phyloP scores from a whole-genome alignment of 1,140 invertebrate genomes.

The Cepaea nemoralis region DNA sequence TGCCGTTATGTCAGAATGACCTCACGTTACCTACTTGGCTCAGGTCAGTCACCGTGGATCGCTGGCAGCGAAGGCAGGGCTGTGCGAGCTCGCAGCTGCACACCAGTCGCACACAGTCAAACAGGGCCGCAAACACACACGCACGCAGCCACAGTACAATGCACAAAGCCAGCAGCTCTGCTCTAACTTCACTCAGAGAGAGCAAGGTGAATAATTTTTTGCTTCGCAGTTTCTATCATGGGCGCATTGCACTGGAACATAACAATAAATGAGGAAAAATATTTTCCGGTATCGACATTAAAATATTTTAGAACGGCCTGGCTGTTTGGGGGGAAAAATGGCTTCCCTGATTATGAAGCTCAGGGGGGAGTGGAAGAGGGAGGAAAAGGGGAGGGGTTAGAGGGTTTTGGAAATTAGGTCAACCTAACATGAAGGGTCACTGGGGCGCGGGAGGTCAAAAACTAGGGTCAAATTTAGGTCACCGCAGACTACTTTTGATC shows the following conservation, averaged over 20 bases:
- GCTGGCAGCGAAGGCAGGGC: conserved; percentile 35
- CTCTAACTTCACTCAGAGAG: no score
- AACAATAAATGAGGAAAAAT: no score
- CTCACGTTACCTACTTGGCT: conserved; percentile 47
- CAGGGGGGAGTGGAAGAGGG: not conserved
- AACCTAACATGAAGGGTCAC: conserved; percentile 28
- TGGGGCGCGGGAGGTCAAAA: conserved; percentile 30
- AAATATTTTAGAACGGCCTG: no score
- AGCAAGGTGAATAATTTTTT: no score
- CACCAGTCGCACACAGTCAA: not conserved
- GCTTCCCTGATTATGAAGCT: no score
- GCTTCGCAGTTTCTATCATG: no score
- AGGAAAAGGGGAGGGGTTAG: not conserved
- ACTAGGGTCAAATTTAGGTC: conserved; percentile 30
- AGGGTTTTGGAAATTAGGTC: conserved; percentile 11
- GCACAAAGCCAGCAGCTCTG: conserved; percentile 6
- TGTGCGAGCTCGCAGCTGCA: conserved; percentile 11
- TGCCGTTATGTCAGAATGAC: conserved; percentile 48
- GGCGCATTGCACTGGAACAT: no score
- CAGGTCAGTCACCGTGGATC: conserved; percentile 48
- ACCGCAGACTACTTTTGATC: not conserved
- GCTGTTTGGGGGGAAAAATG: no score
- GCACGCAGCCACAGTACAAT: not conserved
- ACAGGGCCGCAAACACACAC: not conserved
- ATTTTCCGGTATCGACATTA: no score